A percentile compares a stretch with the other conserved stretches of the same genome.
Evolutionary conservation across 2,113 vertebrate genomes (phyloP).

Genomic region (Psittacus erithacus): DNA sequence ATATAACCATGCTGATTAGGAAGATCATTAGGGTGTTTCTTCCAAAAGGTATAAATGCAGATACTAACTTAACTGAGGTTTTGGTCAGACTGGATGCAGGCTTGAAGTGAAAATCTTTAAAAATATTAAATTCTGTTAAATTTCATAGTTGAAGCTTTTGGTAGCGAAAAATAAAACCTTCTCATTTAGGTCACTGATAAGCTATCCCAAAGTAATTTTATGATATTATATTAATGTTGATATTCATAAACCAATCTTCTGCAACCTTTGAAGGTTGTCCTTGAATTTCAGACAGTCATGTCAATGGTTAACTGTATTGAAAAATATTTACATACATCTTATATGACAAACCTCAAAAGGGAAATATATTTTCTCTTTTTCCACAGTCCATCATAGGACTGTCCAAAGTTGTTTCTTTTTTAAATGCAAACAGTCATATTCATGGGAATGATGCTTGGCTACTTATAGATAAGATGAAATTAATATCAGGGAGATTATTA

Average conservation of each 20-base stretch:
- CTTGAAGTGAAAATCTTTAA: neutral
- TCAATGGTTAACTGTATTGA: neutral
- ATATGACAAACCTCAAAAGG: neutral
- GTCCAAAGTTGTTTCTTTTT: neutral
- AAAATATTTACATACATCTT: neutral
- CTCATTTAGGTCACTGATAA: neutral
- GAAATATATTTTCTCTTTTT: neutral
- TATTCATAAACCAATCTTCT: neutral
- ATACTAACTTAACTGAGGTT: neutral
- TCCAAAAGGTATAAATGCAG: neutral
- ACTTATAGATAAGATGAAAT: neutral
- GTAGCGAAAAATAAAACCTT: neutral
- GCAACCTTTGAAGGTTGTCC: neutral
- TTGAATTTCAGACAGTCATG: neutral
- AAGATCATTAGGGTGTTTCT: neutral
- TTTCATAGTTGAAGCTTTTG: neutral
- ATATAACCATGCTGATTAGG: neutral
- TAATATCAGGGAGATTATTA: neutral
- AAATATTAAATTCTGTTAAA: neutral
- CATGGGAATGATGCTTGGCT: neutral
- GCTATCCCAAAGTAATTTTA: neutral
- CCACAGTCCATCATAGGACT: neutral
- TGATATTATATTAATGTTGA: neutral
- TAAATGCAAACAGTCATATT: neutral
- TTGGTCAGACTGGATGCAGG: neutral